Evolutionary conservation across 2,797 vertebrate genomes (phyloP).

Genomic region (Phaenicophaeus curvirostris): DNA sequence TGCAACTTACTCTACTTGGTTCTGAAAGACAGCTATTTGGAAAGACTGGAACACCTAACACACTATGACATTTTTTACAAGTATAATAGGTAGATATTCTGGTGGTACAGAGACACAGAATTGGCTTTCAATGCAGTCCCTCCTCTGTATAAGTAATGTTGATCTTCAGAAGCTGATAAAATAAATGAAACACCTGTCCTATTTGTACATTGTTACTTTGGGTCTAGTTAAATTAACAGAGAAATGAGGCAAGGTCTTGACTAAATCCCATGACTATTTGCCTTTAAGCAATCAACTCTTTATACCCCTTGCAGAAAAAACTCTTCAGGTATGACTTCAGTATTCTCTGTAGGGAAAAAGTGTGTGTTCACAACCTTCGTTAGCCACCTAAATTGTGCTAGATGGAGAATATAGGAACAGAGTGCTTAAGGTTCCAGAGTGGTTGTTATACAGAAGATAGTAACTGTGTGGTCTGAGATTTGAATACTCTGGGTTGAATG

Average conservation of each 20-base stretch:
- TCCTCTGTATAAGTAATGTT: neutral
- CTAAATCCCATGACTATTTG: rapidly evolving
- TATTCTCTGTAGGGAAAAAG: neutral
- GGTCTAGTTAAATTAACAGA: neutral
- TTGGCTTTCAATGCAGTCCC: neutral
- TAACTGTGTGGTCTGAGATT: neutral
- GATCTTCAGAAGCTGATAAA: neutral
- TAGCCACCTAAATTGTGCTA: neutral
- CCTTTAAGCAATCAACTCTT: neutral
- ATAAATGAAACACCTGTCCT: neutral
- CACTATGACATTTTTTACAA: neutral
- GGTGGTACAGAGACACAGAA: neutral
- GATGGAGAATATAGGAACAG: neutral
- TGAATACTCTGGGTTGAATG: neutral
- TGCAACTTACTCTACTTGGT: neutral
- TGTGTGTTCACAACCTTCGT: neutral
- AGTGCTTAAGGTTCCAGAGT: neutral
- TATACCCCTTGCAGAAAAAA: neutral
- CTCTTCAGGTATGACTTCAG: neutral
- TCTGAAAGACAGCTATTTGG: neutral
- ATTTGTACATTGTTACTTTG: neutral
- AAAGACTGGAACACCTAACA: neutral
- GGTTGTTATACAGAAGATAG: neutral
- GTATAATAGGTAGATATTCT: neutral
- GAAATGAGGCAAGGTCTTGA: neutral